Percentiles rank a stretch among this genome's conserved stretches.
These are phyloP conservation scores for Dryococelus australis DNA, from an alignment of 2,888 invertebrate species.

Conservation along the genomic window DNA sequence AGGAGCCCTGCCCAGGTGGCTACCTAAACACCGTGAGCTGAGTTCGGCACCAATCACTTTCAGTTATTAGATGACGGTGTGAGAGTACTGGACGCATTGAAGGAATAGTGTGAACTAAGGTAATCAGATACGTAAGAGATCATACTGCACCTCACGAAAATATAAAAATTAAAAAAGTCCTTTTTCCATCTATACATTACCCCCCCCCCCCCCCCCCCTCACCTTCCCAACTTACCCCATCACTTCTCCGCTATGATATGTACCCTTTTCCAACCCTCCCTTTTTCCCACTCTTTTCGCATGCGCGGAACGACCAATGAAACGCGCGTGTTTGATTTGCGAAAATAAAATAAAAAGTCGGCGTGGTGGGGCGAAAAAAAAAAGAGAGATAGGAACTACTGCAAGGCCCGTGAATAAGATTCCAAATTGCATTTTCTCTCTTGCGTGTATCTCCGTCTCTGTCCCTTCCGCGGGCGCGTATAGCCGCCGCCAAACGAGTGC, in stretches of 20 bases:
- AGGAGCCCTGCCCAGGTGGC: too few species aligned
- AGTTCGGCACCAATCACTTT: too few species aligned
- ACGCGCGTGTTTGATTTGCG: neutral
- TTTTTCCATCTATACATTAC: neutral
- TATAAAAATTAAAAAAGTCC: too few species aligned
- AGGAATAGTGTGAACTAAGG: too few species aligned
- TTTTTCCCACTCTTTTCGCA: neutral
- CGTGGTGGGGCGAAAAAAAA: neutral
- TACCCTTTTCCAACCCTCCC: neutral
- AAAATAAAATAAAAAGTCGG: neutral
- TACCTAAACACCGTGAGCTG: too few species aligned
- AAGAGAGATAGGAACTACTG: neutral
- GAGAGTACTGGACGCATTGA: too few species aligned
- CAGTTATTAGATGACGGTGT: too few species aligned
- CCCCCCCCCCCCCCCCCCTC: too few species aligned
- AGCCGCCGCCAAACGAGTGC: neutral
- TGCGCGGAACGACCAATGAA: neutral
- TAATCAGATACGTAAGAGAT: too few species aligned
- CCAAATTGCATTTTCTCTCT: neutral
- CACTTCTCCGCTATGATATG: neutral
- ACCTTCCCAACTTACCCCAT: too few species aligned
- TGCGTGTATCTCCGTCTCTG: neutral
- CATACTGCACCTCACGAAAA: too few species aligned
- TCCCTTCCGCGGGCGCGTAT: neutral
- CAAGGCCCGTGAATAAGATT: constrained; percentile 16